Conservation (phyloP, 2,113 vertebrate species). For the Cynopterus brachyotis region DNA sequence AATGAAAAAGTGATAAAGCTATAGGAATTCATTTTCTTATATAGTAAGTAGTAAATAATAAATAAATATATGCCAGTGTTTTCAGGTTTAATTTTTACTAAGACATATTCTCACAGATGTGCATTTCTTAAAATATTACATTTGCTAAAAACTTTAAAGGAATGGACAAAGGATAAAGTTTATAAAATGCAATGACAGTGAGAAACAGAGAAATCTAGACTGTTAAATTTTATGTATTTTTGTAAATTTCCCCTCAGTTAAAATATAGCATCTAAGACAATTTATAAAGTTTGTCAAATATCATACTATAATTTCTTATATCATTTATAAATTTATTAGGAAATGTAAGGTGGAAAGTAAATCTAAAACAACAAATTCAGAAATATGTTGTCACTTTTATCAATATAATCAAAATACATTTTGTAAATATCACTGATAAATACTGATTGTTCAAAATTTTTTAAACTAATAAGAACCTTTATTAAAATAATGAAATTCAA, state of each 20-base stretch:
- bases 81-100: not conserved
- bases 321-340: not conserved
- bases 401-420: not conserved
- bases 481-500: slow-evolving; percentile 36
- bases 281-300: not conserved
- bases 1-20: not conserved
- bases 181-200: not conserved
- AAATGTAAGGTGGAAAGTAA: not conserved
- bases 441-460: not conserved
- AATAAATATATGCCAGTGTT: not conserved
- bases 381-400: not conserved
- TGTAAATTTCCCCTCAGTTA: not conserved
- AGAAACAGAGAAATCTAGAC: not conserved
- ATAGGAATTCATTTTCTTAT: not conserved
- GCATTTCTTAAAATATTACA: not conserved
- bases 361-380: not conserved
- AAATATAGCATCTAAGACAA: not conserved
- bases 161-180: not conserved
- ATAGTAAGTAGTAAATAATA: not conserved
- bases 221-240: not conserved
- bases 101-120: not conserved
- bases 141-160: not conserved
- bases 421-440: not conserved
- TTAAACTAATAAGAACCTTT: not conserved
- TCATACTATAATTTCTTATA: not conserved